A percentile compares a stretch with the other conserved stretches of the same genome.
Evolutionary conservation across 1,140 invertebrate genomes (phyloP).

Genomic region (Ooceraea biroi): DNA sequence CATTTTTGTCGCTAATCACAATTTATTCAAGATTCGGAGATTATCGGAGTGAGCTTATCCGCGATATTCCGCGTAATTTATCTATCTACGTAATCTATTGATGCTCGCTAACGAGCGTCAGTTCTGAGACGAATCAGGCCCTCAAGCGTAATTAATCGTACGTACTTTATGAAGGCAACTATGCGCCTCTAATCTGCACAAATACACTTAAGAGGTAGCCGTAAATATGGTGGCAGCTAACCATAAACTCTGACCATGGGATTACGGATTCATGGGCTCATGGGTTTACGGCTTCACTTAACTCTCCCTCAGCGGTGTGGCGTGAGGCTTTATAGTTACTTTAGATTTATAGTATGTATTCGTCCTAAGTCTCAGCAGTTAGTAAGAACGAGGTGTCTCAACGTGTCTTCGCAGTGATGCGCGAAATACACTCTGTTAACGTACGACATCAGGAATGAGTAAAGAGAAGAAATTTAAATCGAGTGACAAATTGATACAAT

Average conservation of each 20-base stretch:
- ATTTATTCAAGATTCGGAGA: background rate
- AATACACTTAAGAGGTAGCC: constrained; percentile 59
- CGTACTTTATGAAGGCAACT: constrained; percentile 62
- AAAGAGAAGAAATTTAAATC: background rate
- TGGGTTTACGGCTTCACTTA: constrained; percentile 63
- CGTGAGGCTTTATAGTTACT: constrained; percentile 58
- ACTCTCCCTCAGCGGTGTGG: constrained; percentile 32
- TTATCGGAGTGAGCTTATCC: background rate
- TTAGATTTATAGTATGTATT: constrained; percentile 63
- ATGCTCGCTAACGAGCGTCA: background rate
- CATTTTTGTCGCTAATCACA: background rate
- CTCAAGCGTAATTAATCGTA: constrained; percentile 49
- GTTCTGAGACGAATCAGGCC: constrained; percentile 15
- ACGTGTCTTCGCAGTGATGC: constrained; percentile 25
- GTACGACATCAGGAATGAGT: background rate
- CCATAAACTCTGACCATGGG: constrained; percentile 60
- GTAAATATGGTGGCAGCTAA: constrained; percentile 63
- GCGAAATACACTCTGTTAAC: constrained; percentile 30
- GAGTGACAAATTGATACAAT: background rate
- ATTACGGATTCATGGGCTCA: constrained; percentile 67
- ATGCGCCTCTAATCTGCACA: constrained; percentile 55
- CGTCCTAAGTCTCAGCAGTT: constrained; percentile 59
- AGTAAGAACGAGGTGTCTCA: constrained; percentile 41
- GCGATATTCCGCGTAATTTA: no score
- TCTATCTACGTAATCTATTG: background rate